Conservation (phyloP, 2,888 invertebrate species). For the Trachelus troglodyta region DNA sequence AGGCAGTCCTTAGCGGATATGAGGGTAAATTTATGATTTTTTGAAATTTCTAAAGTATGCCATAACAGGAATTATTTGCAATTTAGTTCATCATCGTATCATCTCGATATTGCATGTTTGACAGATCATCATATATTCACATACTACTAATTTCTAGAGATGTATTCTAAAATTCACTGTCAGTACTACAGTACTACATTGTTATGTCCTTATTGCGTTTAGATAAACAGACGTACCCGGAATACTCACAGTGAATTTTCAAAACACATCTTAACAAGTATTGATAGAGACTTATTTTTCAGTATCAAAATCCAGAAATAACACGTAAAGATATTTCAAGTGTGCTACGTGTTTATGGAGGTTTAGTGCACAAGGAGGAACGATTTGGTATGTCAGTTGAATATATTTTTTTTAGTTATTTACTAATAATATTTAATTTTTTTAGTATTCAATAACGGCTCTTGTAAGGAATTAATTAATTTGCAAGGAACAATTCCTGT, state of each 20-base stretch:
- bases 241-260: not conserved
- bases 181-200: conserved; percentile 9
- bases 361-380: conserved; percentile 74
- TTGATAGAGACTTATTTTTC: conserved; percentile 54
- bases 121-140: not conserved
- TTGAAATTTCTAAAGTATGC: not conserved
- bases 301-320: conserved; percentile 78
- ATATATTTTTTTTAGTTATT: conserved; percentile 8
- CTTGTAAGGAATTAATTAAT: conserved; percentile 82
- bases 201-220: conserved; percentile 15
- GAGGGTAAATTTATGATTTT: conserved; percentile 34
- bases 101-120: not conserved
- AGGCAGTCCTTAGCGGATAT: conserved; percentile 69
- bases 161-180: not conserved
- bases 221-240: not conserved
- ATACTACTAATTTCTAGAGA: not conserved
- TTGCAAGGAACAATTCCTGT: conserved; percentile 95
- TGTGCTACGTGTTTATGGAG: conserved; percentile 74
- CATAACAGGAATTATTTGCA: not conserved
- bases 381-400: conserved; percentile 73
- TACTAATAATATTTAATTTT: conserved; percentile 19
- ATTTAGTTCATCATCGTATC: not conserved
- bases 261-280: conserved; percentile 4
- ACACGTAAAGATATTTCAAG: conserved; percentile 76
- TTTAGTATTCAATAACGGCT: conserved; percentile 90